A percentile compares a stretch with the other conserved stretches of the same genome.
These are phyloP conservation scores for Tachystola acroxantha DNA, from an alignment of 2,888 invertebrate species.

Conservation along the genomic window DNA sequence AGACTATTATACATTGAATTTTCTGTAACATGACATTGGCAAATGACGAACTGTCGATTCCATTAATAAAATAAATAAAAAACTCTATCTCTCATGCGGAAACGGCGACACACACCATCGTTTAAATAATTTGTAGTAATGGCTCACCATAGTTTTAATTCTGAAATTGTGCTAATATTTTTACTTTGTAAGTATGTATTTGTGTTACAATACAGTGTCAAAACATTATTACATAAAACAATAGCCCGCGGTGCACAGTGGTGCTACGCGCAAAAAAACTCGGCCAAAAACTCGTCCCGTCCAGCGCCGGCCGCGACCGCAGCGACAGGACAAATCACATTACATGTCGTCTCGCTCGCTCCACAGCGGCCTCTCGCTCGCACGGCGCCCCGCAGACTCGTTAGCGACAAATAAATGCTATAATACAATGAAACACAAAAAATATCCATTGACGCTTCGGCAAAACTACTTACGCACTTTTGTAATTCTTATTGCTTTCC, in stretches of 20 bases:
- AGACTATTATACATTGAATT: too few species aligned
- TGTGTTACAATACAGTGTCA: too few species aligned
- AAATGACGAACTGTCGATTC: too few species aligned
- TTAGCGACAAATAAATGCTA: slow-evolving; percentile 64
- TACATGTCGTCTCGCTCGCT: slow-evolving; percentile 30
- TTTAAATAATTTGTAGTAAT: too few species aligned
- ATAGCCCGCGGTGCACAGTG: slow-evolving; percentile 18
- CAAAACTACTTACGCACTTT: slow-evolving; percentile 17
- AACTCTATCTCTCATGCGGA: too few species aligned
- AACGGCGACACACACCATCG: too few species aligned
- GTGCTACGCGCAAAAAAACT: slow-evolving; percentile 19
- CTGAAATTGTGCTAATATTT: too few species aligned
- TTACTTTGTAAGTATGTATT: too few species aligned
- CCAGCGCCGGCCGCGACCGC: slow-evolving; percentile 33
- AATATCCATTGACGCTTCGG: slow-evolving; percentile 43
- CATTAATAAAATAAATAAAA: too few species aligned
- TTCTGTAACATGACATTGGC: too few species aligned
- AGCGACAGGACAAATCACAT: slow-evolving; percentile 52
- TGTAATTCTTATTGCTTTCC: slow-evolving; percentile 6
- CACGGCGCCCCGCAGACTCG: slow-evolving; percentile 61
- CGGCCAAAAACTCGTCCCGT: slow-evolving; percentile 35
- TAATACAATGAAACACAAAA: slow-evolving; percentile 70
- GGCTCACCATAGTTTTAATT: too few species aligned
- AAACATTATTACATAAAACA: too few species aligned
- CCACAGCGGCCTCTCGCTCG: slow-evolving; percentile 20